phyloP scores from a whole-genome alignment of 2,797 vertebrate genomes.

The Pipistrellus nathusii region DNA sequence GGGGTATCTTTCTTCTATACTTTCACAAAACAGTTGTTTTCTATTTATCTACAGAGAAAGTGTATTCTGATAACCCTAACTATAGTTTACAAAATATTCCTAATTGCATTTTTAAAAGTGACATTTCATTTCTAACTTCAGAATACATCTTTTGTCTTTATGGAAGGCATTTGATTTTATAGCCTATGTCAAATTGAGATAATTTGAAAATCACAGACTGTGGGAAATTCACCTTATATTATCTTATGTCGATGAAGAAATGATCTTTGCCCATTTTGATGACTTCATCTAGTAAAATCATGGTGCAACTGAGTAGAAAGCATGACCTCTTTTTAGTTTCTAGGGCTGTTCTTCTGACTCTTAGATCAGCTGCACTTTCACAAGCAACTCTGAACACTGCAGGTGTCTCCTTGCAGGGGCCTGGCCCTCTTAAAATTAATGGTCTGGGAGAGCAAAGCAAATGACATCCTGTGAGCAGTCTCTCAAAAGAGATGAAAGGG shows the following conservation, averaged over 20 bases:
- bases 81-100: neutral
- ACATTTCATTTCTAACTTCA: neutral
- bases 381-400: neutral
- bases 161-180: neutral
- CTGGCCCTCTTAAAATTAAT: neutral
- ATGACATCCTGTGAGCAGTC: neutral
- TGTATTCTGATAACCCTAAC: neutral
- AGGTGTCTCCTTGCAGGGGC: neutral
- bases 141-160: neutral
- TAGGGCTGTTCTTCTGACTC: neutral
- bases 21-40: neutral
- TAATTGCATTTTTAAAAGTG: conserved; percentile 15
- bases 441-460: neutral
- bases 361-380: neutral
- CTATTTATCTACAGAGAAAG: neutral
- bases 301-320: neutral
- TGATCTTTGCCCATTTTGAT: neutral
- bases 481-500: neutral
- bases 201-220: neutral
- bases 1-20: neutral
- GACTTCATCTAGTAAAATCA: neutral
- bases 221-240: neutral
- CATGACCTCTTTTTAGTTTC: neutral
- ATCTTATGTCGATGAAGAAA: neutral
- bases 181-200: neutral